Percentiles rank a stretch among this genome's conserved stretches.
Evolutionary conservation across 2,113 vertebrate species (phyloP).

Genomic region (Ochotona curzoniae): DNA sequence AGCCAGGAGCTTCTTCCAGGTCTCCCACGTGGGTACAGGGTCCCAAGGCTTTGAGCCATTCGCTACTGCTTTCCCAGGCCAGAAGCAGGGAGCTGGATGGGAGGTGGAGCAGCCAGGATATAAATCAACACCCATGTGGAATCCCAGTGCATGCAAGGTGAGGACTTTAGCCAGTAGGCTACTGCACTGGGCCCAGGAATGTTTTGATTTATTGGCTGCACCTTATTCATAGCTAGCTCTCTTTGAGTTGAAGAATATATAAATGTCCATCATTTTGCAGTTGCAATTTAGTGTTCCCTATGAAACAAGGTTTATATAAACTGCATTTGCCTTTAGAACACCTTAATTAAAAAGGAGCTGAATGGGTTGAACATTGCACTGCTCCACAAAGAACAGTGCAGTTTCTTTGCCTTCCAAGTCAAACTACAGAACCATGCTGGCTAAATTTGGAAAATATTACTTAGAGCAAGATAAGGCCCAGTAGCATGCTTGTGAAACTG

Average conservation of each 20-base stretch:
- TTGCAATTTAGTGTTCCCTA: neutral
- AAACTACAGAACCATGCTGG: neutral
- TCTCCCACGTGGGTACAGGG: too few species aligned
- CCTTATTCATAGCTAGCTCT: neutral
- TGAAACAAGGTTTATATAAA: constrained; percentile 16
- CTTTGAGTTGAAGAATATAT: neutral
- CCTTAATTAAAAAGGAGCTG: neutral
- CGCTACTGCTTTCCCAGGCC: too few species aligned
- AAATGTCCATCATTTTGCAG: constrained; percentile 21
- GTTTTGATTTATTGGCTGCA: neutral
- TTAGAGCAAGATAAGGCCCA: neutral
- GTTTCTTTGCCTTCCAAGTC: neutral
- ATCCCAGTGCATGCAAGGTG: too few species aligned
- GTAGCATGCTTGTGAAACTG: constrained; percentile 13
- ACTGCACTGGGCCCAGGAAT: too few species aligned
- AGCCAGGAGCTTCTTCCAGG: too few species aligned
- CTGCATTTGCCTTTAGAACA: neutral
- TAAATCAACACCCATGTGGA: too few species aligned
- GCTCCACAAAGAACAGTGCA: neutral
- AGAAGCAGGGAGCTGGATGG: too few species aligned
- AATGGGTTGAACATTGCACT: neutral
- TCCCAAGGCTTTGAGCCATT: too few species aligned
- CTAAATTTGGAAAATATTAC: neutral
- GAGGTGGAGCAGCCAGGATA: too few species aligned
- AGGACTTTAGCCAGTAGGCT: too few species aligned